These are phyloP conservation scores for Drosophila greeni DNA, from an alignment of 2,888 invertebrate genomes.

Conservation along the genomic window DNA sequence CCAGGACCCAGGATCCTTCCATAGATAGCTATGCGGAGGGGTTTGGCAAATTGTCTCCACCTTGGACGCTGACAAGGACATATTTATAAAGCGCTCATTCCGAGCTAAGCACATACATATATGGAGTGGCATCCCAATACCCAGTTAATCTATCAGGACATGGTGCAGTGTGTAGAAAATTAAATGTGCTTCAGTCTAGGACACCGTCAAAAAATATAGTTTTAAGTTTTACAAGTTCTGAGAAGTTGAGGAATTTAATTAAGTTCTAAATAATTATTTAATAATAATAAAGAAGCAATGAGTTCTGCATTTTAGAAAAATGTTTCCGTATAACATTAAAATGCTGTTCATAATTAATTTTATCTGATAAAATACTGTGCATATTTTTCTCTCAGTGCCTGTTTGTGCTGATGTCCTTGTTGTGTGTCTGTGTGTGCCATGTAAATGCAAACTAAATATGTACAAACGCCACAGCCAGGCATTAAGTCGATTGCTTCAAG, in stretches of 20 bases:
- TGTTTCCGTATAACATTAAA: neutral
- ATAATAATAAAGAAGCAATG: too few relatives aligned
- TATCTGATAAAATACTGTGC: too few relatives aligned
- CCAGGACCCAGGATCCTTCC: conserved; percentile 3
- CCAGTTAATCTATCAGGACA: conserved; percentile 71
- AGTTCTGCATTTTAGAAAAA: too few relatives aligned
- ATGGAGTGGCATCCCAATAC: conserved; percentile 47
- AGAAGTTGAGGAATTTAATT: too few relatives aligned
- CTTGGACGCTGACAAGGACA: conserved; percentile 56
- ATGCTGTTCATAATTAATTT: neutral
- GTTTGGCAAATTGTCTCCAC: conserved; percentile 42
- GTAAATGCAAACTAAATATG: conserved; percentile 72
- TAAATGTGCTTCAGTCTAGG: conserved; percentile 51
- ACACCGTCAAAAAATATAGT: conserved; percentile 2
- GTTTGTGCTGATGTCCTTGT: conserved; percentile 44
- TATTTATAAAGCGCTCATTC: conserved; percentile 56
- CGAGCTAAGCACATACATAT: conserved; percentile 27
- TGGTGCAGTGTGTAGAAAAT: conserved; percentile 70
- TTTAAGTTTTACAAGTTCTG: too few relatives aligned
- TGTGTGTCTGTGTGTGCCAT: conserved; percentile 39
- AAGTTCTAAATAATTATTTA: too few relatives aligned
- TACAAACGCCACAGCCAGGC: conserved; percentile 59
- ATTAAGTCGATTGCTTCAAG: conserved; percentile 73
- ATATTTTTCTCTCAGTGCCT: conserved; percentile 36
- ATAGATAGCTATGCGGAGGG: conserved; percentile 20